These are phyloP conservation scores for Chrysolina haemoptera DNA, from an alignment of 2,888 invertebrate species.

Conservation along the genomic window DNA sequence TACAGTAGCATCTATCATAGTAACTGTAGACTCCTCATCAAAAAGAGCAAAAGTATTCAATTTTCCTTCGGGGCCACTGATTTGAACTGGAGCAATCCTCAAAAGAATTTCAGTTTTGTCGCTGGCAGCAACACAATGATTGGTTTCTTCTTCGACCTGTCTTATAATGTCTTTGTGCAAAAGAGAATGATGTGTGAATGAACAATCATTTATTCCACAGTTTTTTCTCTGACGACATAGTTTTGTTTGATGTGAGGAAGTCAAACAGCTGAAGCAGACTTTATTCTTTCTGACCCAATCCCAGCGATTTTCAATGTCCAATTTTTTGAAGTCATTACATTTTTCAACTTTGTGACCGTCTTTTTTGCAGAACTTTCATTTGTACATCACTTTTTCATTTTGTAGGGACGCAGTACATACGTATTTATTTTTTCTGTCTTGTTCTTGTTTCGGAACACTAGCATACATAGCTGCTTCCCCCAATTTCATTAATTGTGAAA, in stretches of 20 bases:
- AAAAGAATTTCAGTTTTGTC: background rate
- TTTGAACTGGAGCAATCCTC: background rate
- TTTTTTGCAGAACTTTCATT: background rate
- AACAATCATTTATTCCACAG: constrained; percentile 9
- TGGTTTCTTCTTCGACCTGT: background rate
- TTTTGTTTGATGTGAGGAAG: background rate
- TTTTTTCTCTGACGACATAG: background rate
- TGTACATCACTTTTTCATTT: constrained; percentile 6
- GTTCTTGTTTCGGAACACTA: constrained; percentile 4
- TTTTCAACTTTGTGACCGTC: constrained; percentile 2
- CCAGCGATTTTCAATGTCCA: constrained; percentile 10
- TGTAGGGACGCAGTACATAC: background rate
- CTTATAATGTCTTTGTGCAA: background rate
- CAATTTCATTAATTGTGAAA: background rate
- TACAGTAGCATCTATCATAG: too few species aligned
- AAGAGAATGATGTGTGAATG: background rate
- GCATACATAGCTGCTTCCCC: background rate
- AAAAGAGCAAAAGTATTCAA: constrained; percentile 15
- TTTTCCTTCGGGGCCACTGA: background rate
- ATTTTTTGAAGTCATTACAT: constrained; percentile 3
- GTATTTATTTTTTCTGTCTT: background rate
- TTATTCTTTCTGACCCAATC: constrained; percentile 14
- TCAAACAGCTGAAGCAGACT: constrained; percentile 4
- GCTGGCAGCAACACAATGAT: background rate
- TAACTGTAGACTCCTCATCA: constrained; percentile 2